Evolutionary conservation across 2,113 vertebrate species (phyloP), one percentile per base, ranked within the genome.

Genomic region (Serilophus lunatus): DNA sequence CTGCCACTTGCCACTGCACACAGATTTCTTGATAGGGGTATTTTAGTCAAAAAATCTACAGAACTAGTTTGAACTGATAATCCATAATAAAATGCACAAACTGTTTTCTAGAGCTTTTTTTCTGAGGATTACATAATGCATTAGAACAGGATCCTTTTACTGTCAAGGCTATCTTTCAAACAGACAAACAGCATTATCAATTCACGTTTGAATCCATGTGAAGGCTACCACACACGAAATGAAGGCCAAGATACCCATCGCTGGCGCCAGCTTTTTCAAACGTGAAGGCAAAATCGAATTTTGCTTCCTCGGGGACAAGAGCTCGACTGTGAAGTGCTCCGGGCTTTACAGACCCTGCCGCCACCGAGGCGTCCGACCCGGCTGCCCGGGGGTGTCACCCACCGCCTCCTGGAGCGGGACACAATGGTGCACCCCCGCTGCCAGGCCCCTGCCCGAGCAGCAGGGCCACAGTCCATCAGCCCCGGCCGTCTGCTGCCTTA

Each of bases 221-320:
- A 87, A 95, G 68, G 59, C 59, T 50, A 28, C 28, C 0, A 1
- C 2, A 23, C 1, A 7, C 0, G 0, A 86, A 76, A 40, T 0
- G 47, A 79, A 86, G 60, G 84, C 69, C 33, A 29, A 22, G 51
- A 29, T 7, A n/a, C 12, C 47, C 12, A 19, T 19, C 1, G 10
- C 31, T 23, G 68, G 45, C 5, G 2, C 53, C 57, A 56, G 65
- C 44, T 56, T 40, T 61, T 40, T 53, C 49, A 24, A 50, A 82
- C 0, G 38, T 1, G 6, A 74, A 66, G 24, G 69, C 51, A 38
- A 75, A 68, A 79, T 9, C 29, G 50, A 28, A 64, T 60, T 86
- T 29, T 68, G 44, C 49, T 68, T 49, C n/a, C 20, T 12, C 0
- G 1, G 23, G 26, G 29, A 16, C 10, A 20, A 7, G 50, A 24